Evolutionary conservation across 2,888 invertebrate genomes (phyloP).

Genomic region (Buathra laborator): DNA sequence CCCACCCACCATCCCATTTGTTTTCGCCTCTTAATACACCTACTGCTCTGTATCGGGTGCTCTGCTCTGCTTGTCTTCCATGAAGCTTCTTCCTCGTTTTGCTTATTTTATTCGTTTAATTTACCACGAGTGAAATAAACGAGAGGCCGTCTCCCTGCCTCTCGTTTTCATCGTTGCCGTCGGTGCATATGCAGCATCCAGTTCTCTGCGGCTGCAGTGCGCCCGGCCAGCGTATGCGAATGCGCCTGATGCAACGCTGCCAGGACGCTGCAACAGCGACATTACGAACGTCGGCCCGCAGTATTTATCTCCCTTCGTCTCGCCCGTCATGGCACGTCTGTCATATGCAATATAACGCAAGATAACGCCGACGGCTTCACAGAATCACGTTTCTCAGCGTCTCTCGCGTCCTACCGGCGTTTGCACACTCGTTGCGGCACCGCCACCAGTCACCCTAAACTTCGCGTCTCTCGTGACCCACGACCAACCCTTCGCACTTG

Average conservation of each 20-base stretch:
- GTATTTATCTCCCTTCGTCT: slow-evolving; percentile 45
- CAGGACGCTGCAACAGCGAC: slow-evolving; percentile 59
- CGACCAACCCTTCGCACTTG: slow-evolving; percentile 43
- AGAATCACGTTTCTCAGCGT: slow-evolving; percentile 73
- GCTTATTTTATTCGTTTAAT: slow-evolving; percentile 55
- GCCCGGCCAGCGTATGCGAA: slow-evolving; percentile 61
- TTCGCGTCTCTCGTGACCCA: slow-evolving; percentile 26
- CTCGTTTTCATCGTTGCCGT: slow-evolving; percentile 48
- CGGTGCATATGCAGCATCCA: slow-evolving; percentile 13
- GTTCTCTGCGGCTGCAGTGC: slow-evolving; percentile 26
- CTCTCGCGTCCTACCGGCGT: slow-evolving; percentile 28
- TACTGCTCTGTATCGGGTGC: neutral
- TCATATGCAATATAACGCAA: slow-evolving; percentile 80
- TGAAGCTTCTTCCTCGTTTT: slow-evolving; percentile 20
- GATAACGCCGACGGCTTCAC: slow-evolving; percentile 78
- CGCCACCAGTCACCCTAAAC: slow-evolving; percentile 44
- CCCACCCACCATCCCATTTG: no score
- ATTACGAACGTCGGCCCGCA: slow-evolving; percentile 28
- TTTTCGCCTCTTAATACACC: no score
- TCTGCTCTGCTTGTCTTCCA: neutral
- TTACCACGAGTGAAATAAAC: slow-evolving; percentile 63
- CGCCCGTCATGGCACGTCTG: slow-evolving; percentile 75
- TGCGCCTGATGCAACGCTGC: slow-evolving; percentile 54
- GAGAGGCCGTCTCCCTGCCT: slow-evolving; percentile 45
- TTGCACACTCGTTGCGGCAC: slow-evolving; percentile 52